Evolutionary conservation across 2,797 vertebrate species (phyloP).

Genomic region (Siniperca scherzeri): DNA sequence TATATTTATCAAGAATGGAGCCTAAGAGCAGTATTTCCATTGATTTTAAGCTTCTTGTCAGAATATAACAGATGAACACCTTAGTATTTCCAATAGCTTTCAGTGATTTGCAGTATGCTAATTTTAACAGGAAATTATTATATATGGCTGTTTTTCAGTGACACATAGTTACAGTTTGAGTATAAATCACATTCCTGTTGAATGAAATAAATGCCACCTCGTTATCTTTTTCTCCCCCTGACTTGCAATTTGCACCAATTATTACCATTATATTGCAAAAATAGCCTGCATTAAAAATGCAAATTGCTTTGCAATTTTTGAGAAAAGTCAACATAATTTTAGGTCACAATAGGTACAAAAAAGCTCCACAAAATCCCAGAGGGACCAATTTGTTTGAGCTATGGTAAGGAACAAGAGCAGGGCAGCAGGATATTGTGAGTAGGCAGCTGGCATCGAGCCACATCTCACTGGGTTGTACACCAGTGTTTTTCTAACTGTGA

Average conservation of each 20-base stretch:
- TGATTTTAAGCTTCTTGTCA: conserved; percentile 38
- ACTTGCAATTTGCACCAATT: conserved; percentile 52
- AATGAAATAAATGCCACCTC: conserved; percentile 33
- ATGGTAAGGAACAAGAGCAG: conserved; percentile 56
- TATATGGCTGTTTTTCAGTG: conserved; percentile 25
- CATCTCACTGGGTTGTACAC: conserved; percentile 57
- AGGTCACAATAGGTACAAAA: conserved; percentile 61
- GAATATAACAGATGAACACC: conserved; percentile 25
- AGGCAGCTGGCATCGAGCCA: conserved; percentile 64
- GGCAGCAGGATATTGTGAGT: conserved; percentile 47
- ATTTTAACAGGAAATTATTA: conserved; percentile 45
- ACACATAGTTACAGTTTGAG: conserved; percentile 28
- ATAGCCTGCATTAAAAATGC: conserved; percentile 57
- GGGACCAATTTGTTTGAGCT: conserved; percentile 71
- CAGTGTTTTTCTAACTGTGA: conserved; percentile 66
- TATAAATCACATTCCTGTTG: conserved; percentile 18
- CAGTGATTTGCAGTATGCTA: conserved; percentile 39
- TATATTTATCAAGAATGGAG: conserved; percentile 23
- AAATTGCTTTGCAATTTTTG: conserved; percentile 53
- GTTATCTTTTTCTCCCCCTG: conserved; percentile 16
- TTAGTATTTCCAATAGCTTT: conserved; percentile 8
- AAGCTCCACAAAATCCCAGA: conserved; percentile 62
- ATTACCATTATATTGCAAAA: conserved; percentile 50
- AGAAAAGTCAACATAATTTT: conserved; percentile 50
- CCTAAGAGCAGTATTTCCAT: conserved; percentile 10